Evolutionary conservation across 1,140 invertebrate genomes (phyloP), one percentile per base, ranked within the genome.

Genomic region (Ectropis grisescens): DNA sequence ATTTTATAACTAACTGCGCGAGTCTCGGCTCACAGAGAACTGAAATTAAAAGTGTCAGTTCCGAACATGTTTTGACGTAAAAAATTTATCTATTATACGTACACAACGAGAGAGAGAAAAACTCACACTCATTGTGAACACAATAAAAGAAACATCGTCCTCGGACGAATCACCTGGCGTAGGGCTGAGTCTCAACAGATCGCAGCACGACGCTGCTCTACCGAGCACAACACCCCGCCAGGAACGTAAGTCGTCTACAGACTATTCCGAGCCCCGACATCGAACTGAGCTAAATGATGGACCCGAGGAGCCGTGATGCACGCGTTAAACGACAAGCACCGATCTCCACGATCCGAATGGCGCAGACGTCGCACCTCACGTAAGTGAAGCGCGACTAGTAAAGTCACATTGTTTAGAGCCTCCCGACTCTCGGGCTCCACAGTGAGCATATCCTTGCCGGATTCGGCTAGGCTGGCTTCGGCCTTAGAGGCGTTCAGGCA

Each of bases 401-500:
- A 62, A 76, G 70, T 76, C 74, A 79, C 69, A 84, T 83, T 82
- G 75, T 78, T 72, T 82, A 81, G 80, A 84, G 80, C 80, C 82
- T 85, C 75, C 72, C 81, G 75, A 81, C 81, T 74, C 78, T 76
- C 61, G 58, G 68, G 71, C 79, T 81, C 80, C 53, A 50, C 47
- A 71, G 65, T 69, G 60, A 66, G 56, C 47, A 74, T 75, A 81
- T 82, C 74, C 75, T 75, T 79, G 80, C 79, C 68, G 68, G 70
- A 84, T 83, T 69, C 76, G 78, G 79, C 85, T 86, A 88, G 87
- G 80, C 79, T 79, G 86, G 86, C 86, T 90, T 86, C 87, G 84
- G 85, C 85, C 89, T 90, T 91, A 91, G 89, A 91, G 88, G 89
- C 88, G 87, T 91, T 91, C 89, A 91, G 89, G 86, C 86, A 88